Evolutionary conservation across 2,113 vertebrate genomes (phyloP).

Genomic region (Strix uralensis): DNA sequence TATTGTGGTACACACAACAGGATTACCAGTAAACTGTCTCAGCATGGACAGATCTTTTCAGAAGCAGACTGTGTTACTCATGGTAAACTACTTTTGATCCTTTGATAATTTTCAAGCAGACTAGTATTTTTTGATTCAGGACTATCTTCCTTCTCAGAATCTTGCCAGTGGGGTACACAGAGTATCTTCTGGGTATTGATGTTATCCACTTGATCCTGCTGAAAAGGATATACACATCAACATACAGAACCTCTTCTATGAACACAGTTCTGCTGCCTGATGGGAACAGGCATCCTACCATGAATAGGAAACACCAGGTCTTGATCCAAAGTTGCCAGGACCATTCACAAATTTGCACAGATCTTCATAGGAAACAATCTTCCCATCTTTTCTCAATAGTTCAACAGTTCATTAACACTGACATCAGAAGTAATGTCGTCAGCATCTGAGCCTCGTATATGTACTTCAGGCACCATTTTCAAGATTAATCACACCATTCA

Average conservation of each 20-base stretch:
- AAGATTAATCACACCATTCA: not conserved
- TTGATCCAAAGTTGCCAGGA: not conserved
- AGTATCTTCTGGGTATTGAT: not conserved
- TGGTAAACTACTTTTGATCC: not conserved
- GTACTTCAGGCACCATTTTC: not conserved
- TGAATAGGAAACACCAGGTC: not conserved
- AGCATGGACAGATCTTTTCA: not conserved
- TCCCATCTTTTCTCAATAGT: not conserved
- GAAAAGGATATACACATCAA: not conserved
- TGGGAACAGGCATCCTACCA: not conserved
- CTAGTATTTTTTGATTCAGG: not conserved
- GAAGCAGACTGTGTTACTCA: not conserved
- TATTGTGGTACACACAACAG: rapidly evolving
- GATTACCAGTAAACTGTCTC: not conserved
- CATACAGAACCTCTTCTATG: not conserved
- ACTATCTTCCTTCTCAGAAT: not conserved
- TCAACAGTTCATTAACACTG: not conserved
- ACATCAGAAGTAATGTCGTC: not conserved
- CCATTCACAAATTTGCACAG: not conserved
- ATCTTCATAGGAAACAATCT: not conserved
- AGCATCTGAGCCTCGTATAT: not conserved
- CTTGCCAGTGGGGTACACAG: not conserved
- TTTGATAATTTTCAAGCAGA: not conserved
- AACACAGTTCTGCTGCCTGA: not conserved
- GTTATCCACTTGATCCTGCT: not conserved